These are phyloP conservation scores for Apamea epomidion DNA, from an alignment of 2,888 invertebrate genomes.

Conservation along the genomic window DNA sequence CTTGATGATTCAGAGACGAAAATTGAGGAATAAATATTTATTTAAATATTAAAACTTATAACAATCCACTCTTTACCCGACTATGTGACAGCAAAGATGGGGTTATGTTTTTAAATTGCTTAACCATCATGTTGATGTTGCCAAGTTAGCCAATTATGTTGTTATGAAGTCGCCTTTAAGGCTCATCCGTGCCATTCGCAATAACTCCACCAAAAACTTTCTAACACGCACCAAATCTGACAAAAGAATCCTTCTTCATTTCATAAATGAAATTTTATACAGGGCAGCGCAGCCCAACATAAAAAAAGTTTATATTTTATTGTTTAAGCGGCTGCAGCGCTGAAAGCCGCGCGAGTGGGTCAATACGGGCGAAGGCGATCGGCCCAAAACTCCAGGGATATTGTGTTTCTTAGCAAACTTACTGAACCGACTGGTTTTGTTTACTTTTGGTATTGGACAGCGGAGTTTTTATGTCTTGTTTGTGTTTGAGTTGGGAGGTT, in stretches of 20 bases:
- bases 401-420: slow-evolving; percentile 62
- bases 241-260: slow-evolving; percentile 1
- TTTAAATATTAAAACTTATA: neutral
- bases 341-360: slow-evolving; percentile 36
- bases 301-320: slow-evolving; percentile 53
- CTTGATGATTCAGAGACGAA: too few species aligned
- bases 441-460: slow-evolving; percentile 41
- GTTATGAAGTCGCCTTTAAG: neutral
- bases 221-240: neutral
- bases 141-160: neutral
- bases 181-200: neutral
- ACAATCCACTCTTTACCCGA: neutral
- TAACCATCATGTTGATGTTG: neutral
- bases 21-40: too few species aligned
- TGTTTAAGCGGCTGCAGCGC: slow-evolving; percentile 43
- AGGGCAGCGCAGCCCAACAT: slow-evolving; percentile 16
- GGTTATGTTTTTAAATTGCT: neutral
- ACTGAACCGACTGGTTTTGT: slow-evolving; percentile 33
- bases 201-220: neutral
- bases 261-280: slow-evolving; percentile 11
- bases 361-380: slow-evolving; percentile 50
- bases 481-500: slow-evolving; percentile 18
- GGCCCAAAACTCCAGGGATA: slow-evolving; percentile 46
- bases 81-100: neutral
- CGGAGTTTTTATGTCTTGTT: slow-evolving; percentile 42